Evolutionary conservation across 2,113 vertebrate genomes (phyloP).

Genomic region (Eudorcas thomsonii): DNA sequence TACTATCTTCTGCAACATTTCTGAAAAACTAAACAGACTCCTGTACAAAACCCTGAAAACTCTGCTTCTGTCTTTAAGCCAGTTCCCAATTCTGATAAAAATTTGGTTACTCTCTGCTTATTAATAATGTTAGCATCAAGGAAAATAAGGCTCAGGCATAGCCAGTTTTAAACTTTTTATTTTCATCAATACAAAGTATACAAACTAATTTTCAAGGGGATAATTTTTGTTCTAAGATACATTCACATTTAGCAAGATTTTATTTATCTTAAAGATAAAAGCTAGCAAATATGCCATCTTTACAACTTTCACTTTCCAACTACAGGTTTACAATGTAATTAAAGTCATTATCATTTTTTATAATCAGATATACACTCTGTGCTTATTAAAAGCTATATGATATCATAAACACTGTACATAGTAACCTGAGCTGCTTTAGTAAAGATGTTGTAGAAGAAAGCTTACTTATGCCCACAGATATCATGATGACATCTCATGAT

Average conservation of each 20-base stretch:
- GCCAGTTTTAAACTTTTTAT: conserved; percentile 61
- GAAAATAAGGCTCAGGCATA: neutral
- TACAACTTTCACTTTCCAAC: conserved; percentile 20
- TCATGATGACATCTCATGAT: neutral
- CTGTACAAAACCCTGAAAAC: conserved; percentile 6
- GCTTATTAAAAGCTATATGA: conserved; percentile 13
- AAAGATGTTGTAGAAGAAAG: conserved; percentile 14
- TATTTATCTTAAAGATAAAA: conserved; percentile 37
- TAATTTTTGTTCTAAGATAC: conserved; percentile 22
- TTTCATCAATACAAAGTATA: conserved; percentile 34
- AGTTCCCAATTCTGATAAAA: conserved; percentile 11
- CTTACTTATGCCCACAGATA: neutral
- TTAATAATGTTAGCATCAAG: neutral
- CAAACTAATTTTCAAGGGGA: conserved; percentile 30
- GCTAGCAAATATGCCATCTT: conserved; percentile 10
- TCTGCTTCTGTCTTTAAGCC: neutral
- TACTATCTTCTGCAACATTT: neutral
- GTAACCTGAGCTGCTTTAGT: neutral
- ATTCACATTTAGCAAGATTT: conserved; percentile 23
- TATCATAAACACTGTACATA: neutral
- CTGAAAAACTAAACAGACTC: neutral
- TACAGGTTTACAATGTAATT: neutral
- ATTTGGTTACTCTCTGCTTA: neutral
- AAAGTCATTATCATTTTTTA: conserved; percentile 33
- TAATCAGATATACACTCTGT: conserved; percentile 8